These are phyloP conservation scores for Argyra leucocephala DNA, from an alignment of 2,888 invertebrate species.

Conservation along the genomic window DNA sequence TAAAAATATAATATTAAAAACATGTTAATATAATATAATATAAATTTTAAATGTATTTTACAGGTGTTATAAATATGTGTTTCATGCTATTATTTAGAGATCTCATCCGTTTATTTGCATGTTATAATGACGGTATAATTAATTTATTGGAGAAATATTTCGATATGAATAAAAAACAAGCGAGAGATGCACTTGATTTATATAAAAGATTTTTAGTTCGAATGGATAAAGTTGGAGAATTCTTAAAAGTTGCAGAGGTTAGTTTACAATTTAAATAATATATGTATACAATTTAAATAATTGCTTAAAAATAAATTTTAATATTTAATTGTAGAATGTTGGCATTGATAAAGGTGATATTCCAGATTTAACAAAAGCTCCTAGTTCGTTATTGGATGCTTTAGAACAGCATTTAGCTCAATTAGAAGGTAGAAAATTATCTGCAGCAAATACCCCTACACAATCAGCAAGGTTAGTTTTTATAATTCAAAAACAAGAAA, in stretches of 20 bases:
- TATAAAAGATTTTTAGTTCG: slow-evolving; percentile 97
- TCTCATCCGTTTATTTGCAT: slow-evolving; percentile 96
- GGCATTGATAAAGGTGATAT: slow-evolving; percentile 98
- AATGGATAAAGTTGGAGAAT: slow-evolving; percentile 97
- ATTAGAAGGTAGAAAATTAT: slow-evolving; percentile 85
- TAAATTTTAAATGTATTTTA: not conserved
- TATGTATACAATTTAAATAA: not conserved
- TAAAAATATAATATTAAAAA: not conserved
- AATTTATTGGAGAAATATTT: slow-evolving; percentile 98
- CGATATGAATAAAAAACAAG: slow-evolving; percentile 99
- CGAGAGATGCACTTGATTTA: slow-evolving; percentile 92
- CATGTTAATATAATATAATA: not conserved
- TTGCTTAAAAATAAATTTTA: too few relatives aligned
- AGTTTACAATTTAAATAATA: slow-evolving; percentile 18
- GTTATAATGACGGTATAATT: slow-evolving; percentile 99
- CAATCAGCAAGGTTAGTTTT: slow-evolving; percentile 67
- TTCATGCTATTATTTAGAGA: slow-evolving; percentile 99
- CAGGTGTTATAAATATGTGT: slow-evolving; percentile 92
- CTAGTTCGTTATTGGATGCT: slow-evolving; percentile 92
- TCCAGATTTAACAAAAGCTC: slow-evolving; percentile 95
- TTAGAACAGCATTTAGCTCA: slow-evolving; percentile 90
- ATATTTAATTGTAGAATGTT: slow-evolving; percentile 58
- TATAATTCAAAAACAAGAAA: too few relatives aligned
- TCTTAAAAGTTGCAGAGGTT: slow-evolving; percentile 77
- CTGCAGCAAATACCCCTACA: slow-evolving; percentile 76